phyloP scores from a whole-genome alignment of 2,113 vertebrate genomes.

The Chlamydotis undulata region DNA sequence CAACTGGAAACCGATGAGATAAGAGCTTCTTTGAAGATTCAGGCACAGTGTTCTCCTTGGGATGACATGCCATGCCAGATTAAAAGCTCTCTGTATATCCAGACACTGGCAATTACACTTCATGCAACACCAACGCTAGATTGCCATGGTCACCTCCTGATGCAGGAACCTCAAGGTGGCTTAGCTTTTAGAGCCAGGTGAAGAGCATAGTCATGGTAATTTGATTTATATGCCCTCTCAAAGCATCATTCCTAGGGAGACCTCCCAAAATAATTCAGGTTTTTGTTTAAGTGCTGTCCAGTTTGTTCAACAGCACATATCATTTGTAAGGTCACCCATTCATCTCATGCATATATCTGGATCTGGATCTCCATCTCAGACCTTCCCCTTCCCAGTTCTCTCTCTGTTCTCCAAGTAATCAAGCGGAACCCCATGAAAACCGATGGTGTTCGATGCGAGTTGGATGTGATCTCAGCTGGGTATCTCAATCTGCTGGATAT shows the following conservation, averaged over 20 bases:
- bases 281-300: background rate
- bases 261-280: background rate
- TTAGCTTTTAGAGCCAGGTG: background rate
- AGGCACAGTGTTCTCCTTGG: background rate
- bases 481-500: background rate
- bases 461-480: background rate
- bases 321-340: background rate
- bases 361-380: background rate
- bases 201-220: background rate
- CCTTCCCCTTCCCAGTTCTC: background rate
- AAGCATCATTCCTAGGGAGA: background rate
- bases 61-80: background rate
- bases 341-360: rapidly evolving
- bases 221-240: background rate
- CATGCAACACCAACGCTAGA: background rate
- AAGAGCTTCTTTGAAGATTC: conserved; percentile 4
- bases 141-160: background rate
- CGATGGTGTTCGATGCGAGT: background rate
- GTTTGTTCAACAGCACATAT: background rate
- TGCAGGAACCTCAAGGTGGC: background rate
- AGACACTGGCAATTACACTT: background rate
- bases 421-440: rapidly evolving
- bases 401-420: background rate
- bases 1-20: conserved; percentile 28
- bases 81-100: background rate